phyloP scores from a whole-genome alignment of 2,113 vertebrate species.

The Arothron firmamentum region DNA sequence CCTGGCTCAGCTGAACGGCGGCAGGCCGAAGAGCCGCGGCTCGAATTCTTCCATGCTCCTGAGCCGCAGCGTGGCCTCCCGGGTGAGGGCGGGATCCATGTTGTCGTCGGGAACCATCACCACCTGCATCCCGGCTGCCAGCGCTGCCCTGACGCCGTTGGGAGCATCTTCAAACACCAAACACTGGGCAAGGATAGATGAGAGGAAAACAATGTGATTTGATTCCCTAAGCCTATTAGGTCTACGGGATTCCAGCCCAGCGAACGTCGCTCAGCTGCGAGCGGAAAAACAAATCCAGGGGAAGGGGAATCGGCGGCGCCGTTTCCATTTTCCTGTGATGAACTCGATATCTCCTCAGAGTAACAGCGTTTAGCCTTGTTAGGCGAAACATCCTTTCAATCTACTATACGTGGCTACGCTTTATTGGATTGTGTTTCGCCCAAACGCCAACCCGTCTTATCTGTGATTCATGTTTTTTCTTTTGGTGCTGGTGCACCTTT shows the following conservation, averaged over 20 bases:
- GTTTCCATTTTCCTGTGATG: constrained; percentile 24
- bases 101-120: constrained; percentile 89
- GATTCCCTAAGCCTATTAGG: constrained; percentile 37
- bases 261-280: background rate
- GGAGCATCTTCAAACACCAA: constrained; percentile 93
- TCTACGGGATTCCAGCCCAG: constrained; percentile 13
- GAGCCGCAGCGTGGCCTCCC: constrained; percentile 78
- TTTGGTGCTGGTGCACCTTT: too few relatives aligned
- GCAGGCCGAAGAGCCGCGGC: constrained; percentile 86
- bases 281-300: constrained; percentile 17
- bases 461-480: too few relatives aligned
- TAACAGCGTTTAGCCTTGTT: background rate
- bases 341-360: constrained; percentile 16
- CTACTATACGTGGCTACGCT: background rate
- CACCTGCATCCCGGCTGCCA: constrained; percentile 88
- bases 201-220: constrained; percentile 19
- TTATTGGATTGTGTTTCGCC: too few relatives aligned
- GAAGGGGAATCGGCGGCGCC: constrained; percentile 8
- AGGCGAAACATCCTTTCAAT: constrained; percentile 25
- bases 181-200: constrained; percentile 72
- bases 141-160: constrained; percentile 81
- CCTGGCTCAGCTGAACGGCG: constrained; percentile 72
- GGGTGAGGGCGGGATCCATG: constrained; percentile 73
- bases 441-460: too few relatives aligned
- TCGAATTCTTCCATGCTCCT: constrained; percentile 82